Evolutionary conservation across 2,888 invertebrate species (phyloP).

Genomic region (Palloptera scutellata): DNA sequence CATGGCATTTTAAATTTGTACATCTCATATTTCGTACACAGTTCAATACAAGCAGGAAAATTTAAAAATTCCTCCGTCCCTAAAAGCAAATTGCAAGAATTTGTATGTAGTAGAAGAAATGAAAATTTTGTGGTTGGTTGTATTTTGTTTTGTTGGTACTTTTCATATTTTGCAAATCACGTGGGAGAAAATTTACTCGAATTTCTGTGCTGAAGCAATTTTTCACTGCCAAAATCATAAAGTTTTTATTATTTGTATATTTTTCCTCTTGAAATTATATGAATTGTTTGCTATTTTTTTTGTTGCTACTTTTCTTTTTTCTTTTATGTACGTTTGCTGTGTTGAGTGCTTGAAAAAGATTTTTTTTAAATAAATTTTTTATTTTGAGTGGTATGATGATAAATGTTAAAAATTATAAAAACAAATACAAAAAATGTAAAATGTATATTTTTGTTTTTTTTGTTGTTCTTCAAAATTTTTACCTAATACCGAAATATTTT

Average conservation of each 20-base stretch:
- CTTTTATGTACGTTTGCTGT: neutral
- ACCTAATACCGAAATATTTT: too few relatives aligned
- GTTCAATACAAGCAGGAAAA: too few relatives aligned
- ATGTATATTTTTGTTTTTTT: too few relatives aligned
- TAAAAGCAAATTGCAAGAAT: neutral
- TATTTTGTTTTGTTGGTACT: neutral
- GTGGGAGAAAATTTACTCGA: conserved; percentile 2
- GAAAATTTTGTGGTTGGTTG: neutral
- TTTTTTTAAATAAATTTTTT: neutral
- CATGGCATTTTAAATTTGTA: too few relatives aligned
- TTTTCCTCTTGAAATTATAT: conserved; percentile 17
- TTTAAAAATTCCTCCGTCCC: too few relatives aligned
- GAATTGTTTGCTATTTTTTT: conserved; percentile 3
- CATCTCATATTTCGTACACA: too few relatives aligned
- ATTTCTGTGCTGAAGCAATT: conserved; percentile 12
- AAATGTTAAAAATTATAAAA: neutral
- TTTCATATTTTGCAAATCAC: neutral
- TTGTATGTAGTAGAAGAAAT: neutral
- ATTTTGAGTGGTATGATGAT: neutral
- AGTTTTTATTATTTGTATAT: conserved; percentile 12
- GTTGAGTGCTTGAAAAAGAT: neutral
- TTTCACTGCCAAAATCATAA: conserved; percentile 28
- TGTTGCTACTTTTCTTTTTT: neutral
- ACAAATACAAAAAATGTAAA: too few relatives aligned
- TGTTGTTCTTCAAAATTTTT: too few relatives aligned